These are phyloP conservation scores for Danio choprae DNA, from an alignment of 2,797 vertebrate species.

Conservation along the genomic window DNA sequence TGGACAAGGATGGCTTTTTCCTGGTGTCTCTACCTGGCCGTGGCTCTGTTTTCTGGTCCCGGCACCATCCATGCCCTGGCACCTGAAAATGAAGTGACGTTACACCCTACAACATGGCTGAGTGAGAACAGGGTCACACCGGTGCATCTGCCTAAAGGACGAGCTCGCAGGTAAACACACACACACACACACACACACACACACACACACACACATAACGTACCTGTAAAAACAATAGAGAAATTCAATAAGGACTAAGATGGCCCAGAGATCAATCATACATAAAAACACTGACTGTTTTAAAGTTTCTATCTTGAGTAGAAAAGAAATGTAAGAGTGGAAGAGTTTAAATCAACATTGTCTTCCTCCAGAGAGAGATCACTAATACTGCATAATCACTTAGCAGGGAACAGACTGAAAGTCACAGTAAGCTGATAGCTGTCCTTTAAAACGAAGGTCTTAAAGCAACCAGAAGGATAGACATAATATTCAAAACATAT, in stretches of 20 bases:
- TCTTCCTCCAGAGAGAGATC: background rate
- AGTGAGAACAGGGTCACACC: slow-evolving; percentile 82
- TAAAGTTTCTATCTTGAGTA: background rate
- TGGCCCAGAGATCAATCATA: background rate
- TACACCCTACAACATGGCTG: slow-evolving; percentile 82
- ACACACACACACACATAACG: slow-evolving; percentile 45
- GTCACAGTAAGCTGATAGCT: slow-evolving; percentile 24
- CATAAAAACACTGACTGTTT: background rate
- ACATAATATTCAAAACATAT: no score
- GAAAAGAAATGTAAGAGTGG: background rate
- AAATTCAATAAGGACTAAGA: background rate
- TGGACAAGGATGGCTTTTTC: slow-evolving; percentile 54
- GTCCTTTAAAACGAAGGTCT: background rate
- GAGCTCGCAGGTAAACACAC: slow-evolving; percentile 80
- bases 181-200: background rate
- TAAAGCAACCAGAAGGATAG: background rate
- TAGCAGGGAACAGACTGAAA: background rate
- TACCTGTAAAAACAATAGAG: background rate
- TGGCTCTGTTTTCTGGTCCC: slow-evolving; percentile 66
- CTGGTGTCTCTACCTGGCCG: slow-evolving; percentile 65
- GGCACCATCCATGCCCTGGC: slow-evolving; percentile 59
- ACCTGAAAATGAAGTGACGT: slow-evolving; percentile 82
- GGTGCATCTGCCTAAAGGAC: slow-evolving; percentile 83
- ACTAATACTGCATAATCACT: slow-evolving; percentile 6
- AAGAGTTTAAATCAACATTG: slow-evolving; percentile 24